Base-by-base conservation (phyloP, 1,140 invertebrate genomes). In the Ericerus pela region DNA sequence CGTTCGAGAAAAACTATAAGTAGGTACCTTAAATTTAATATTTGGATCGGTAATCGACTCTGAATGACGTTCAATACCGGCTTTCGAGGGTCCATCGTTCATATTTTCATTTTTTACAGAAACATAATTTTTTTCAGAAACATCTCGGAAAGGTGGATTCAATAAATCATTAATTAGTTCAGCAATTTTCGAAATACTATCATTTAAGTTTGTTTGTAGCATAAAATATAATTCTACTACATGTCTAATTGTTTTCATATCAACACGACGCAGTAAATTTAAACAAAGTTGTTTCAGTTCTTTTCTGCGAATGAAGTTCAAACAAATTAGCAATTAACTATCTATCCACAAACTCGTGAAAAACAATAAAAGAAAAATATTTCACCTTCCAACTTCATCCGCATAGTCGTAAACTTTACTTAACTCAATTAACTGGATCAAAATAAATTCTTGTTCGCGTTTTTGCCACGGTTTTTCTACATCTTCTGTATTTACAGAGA, bases 371-470 rank as follows among this genome's bases (percentile, higher is more conserved):
- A 33, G 30, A n/a, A n/a, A n/a, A n/a, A 33, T 33, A 41, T 47
- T 47, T 54, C 30, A 54, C 53, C 53, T 54, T 18, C 53, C 53
- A 36, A 54, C 29, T 36, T 54, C 53, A 36, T 54, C 53, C 6
- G 24, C 29, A 8, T 33, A 36, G 37, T 54, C 53, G 24, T 54
- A 36, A 24, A 29, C 27, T 20, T 54, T 54, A 36, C 53, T 36
- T 12, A 54, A 36, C 29, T 54, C 29, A 14, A 54, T 14, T 5
- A 54, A n/a, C 27, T 54, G 53, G 8, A 54, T 33, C 37, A 54
- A 54, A 36, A 54, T 54, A n/a, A 54, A 54, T 36, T 33, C 29
- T 6, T 33, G 30, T 22, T 54, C 29, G 14, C 37, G 18, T 24
- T 36, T 30, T 22, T 36, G 12, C 53, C 53, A 54, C 11, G 22